phyloP scores from a whole-genome alignment of 2,797 vertebrate species.

The Prionace glauca region DNA sequence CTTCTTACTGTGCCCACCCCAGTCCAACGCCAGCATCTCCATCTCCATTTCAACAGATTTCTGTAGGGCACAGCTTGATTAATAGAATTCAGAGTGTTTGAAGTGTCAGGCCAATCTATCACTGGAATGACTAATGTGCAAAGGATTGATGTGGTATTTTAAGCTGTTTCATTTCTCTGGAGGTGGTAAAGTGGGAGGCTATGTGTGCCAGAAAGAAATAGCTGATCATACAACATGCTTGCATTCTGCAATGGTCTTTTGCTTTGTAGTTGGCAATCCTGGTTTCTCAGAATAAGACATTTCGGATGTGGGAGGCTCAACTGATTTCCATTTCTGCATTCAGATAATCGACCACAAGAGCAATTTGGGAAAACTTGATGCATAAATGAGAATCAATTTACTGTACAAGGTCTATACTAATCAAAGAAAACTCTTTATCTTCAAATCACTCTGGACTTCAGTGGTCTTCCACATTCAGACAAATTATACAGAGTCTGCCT shows the following conservation, averaged over 20 bases:
- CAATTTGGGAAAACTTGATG: background rate
- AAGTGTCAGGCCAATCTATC: background rate
- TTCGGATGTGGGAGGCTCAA: background rate
- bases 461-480: conserved; percentile 8
- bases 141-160: background rate
- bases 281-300: background rate
- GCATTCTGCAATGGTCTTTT: background rate
- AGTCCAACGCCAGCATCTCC: no score
- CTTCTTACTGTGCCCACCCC: no score
- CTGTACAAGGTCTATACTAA: background rate
- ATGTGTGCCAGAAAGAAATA: background rate
- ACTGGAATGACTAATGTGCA: background rate
- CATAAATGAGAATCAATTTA: conserved; percentile 14
- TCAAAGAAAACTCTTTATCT: background rate
- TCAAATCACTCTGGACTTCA: background rate
- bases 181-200: background rate
- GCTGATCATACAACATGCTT: background rate
- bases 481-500: background rate
- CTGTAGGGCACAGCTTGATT: background rate
- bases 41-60: background rate
- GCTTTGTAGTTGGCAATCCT: conserved; percentile 5
- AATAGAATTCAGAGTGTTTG: background rate
- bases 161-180: background rate
- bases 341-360: conserved; percentile 1
- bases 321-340: background rate